These are phyloP conservation scores for Phrixothrix hirtus DNA, from an alignment of 2,888 invertebrate species.

Conservation along the genomic window DNA sequence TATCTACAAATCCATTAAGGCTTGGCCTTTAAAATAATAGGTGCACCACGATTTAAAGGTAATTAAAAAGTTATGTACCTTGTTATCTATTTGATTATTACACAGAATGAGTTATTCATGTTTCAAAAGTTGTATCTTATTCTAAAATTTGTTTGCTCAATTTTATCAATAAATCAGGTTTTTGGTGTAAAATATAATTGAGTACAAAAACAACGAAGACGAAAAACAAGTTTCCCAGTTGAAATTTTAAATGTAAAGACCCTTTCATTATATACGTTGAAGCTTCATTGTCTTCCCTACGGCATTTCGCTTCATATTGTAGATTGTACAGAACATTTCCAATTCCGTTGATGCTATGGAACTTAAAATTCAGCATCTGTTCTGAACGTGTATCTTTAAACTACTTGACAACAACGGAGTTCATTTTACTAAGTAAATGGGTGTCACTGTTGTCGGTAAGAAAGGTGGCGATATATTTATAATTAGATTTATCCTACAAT, in stretches of 20 bases:
- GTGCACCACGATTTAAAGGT: too few species aligned
- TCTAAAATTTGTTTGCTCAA: too few species aligned
- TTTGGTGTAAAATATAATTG: neutral
- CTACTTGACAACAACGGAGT: neutral
- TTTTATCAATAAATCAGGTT: too few species aligned
- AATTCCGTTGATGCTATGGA: slow-evolving; percentile 6
- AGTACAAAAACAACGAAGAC: neutral
- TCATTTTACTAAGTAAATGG: slow-evolving; percentile 2
- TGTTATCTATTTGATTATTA: too few species aligned
- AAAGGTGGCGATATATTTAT: neutral
- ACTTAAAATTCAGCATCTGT: slow-evolving; percentile 13
- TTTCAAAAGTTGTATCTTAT: too few species aligned
- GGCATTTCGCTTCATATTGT: neutral
- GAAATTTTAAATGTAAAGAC: neutral
- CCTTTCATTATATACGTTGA: neutral
- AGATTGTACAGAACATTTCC: slow-evolving; percentile 6
- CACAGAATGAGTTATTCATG: too few species aligned
- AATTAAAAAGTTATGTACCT: too few species aligned
- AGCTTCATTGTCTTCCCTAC: neutral
- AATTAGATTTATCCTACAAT: too few species aligned
- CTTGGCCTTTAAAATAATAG: too few species aligned
- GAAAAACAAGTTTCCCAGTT: neutral
- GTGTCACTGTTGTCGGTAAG: neutral
- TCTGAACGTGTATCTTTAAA: slow-evolving; percentile 3
- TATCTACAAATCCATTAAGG: too few species aligned